These are phyloP conservation scores for Papilio machaon DNA, from an alignment of 1,140 invertebrate species.

Conservation along the genomic window DNA sequence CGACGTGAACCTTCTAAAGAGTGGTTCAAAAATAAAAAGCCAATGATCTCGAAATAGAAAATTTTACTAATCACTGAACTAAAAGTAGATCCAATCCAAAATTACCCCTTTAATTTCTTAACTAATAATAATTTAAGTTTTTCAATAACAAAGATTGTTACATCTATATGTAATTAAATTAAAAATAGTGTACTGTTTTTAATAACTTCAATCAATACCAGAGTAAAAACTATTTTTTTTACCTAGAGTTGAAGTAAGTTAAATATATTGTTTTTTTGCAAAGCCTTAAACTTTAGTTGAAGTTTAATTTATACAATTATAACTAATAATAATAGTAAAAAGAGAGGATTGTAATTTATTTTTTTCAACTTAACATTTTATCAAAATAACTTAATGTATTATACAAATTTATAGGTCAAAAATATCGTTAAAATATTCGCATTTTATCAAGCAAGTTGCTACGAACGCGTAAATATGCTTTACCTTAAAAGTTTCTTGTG, in stretches of 20 bases:
- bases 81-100: background rate
- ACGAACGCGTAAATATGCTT: conserved; percentile 59
- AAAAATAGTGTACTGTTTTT: no score
- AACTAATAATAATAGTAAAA: no score
- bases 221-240: no score
- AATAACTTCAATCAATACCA: no score
- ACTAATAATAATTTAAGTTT: no score
- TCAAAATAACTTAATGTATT: conserved; percentile 15
- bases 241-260: no score
- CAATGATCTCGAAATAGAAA: conserved; percentile 39
- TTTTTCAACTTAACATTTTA: background rate
- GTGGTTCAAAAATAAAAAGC: conserved; percentile 15
- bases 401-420: conserved; percentile 39
- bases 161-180: no score
- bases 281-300: no score
- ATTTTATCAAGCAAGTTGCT: conserved; percentile 49
- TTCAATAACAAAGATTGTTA: no score
- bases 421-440: conserved; percentile 41
- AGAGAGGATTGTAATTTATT: no score
- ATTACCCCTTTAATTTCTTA: background rate
- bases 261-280: no score
- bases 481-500: conserved; percentile 71
- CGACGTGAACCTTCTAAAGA: conserved; percentile 47
- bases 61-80: background rate
- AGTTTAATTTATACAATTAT: no score